Conservation (phyloP, 2,888 invertebrate species). For the Drosophila lacicola region DNA sequence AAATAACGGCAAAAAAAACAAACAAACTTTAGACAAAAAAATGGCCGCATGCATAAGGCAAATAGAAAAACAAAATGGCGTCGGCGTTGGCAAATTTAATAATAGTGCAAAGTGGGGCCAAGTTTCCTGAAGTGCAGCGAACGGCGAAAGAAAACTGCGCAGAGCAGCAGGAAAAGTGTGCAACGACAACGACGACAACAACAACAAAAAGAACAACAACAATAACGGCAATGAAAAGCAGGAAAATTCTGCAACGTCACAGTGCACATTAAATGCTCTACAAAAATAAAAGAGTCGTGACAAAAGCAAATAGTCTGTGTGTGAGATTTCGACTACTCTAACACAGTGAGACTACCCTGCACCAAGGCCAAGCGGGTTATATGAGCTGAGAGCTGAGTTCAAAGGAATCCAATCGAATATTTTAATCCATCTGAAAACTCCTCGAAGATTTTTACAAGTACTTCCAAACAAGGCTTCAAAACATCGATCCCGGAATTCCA, state of each 20-base stretch:
- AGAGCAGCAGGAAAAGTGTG: background rate
- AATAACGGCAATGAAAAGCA: background rate
- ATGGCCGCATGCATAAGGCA: slow-evolving; percentile 6
- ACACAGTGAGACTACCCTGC: too few species aligned
- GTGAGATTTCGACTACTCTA: too few species aligned
- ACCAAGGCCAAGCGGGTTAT: too few species aligned
- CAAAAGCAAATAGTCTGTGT: too few species aligned
- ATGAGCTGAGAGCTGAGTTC: too few species aligned
- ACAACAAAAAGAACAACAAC: slow-evolving; percentile 1
- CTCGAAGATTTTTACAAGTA: too few species aligned
- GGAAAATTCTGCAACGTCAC: background rate
- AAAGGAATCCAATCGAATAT: too few species aligned
- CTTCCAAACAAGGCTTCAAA: too few species aligned
- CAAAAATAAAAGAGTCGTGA: too few species aligned
- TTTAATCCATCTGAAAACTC: too few species aligned
- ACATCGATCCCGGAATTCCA: too few species aligned
- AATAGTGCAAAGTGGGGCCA: slow-evolving; percentile 41
- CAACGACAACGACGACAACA: background rate
- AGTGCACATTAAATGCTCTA: slow-evolving; percentile 15
- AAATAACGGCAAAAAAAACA: slow-evolving; percentile 11
- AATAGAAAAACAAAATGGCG: slow-evolving; percentile 44
- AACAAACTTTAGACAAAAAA: background rate
- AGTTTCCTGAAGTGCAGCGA: slow-evolving; percentile 28
- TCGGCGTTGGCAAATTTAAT: slow-evolving; percentile 42
- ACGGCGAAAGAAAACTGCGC: slow-evolving; percentile 15